phyloP scores from a whole-genome alignment of 2,113 vertebrate genomes.

The Lontra canadensis region DNA sequence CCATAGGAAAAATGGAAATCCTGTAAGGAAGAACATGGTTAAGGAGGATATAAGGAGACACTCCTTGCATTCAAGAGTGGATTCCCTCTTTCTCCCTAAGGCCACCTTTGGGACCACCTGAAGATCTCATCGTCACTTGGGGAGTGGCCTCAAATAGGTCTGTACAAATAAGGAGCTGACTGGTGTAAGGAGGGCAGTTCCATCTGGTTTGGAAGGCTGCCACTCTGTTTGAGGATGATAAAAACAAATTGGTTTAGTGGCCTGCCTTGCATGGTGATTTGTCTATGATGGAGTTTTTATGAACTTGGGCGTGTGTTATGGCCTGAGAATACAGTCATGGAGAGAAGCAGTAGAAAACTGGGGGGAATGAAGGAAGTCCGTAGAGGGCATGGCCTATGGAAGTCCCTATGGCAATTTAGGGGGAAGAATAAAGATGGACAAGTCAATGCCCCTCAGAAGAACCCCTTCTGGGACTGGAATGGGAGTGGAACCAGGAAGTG shows the following conservation, averaged over 20 bases:
- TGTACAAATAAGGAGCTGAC: neutral
- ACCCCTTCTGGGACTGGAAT: neutral
- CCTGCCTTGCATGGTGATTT: neutral
- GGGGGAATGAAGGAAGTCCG: neutral
- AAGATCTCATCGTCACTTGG: neutral
- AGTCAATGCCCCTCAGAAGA: neutral
- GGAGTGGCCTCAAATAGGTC: neutral
- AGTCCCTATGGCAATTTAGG: neutral
- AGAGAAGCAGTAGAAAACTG: neutral
- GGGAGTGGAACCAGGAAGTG: neutral
- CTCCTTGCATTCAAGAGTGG: neutral
- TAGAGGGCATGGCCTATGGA: neutral
- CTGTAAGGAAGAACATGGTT: neutral
- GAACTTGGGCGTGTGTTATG: neutral
- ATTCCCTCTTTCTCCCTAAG: neutral
- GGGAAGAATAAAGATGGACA: neutral
- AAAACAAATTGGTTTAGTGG: neutral
- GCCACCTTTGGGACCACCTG: neutral
- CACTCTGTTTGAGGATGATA: neutral
- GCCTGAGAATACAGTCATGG: neutral
- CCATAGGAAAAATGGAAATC: neutral
- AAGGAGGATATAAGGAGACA: neutral
- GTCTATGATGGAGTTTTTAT: neutral
- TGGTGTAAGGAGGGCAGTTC: neutral
- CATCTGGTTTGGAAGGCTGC: neutral